Base-by-base conservation (phyloP, 2,888 invertebrate species). In the Seira musarum region DNA sequence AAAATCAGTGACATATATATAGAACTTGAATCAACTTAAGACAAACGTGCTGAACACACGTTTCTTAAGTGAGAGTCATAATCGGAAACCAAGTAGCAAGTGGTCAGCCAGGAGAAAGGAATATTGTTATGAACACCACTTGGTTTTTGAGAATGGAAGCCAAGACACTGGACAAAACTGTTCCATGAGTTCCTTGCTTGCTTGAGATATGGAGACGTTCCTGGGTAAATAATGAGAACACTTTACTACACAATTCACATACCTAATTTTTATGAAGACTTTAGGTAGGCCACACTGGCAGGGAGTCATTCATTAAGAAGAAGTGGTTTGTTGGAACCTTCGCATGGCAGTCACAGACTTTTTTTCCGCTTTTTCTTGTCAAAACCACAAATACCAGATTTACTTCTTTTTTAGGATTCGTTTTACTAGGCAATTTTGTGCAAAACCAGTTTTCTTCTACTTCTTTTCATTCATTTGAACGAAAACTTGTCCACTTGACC, bases 61-160 rank as follows among this genome's bases (percentile, higher is more conserved):
- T 15, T 22, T 24, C 13, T 8, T 30, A 24, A 60, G 57, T 1
- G 30, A 15, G 30, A 69, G 24, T 25, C 53, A 69, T 35, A 46
- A 61, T 30, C 76, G 40, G 70, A 77, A 66, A 67, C 66, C 21
- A 71, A 57, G 53, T 69, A 69, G 69, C 76, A 63, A 61, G 65
- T 77, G 60, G 77, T 70, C 77, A 57, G 76, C 21, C 65, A 40
- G 13, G 22, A 65, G 65, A 57, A 71, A 30, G 8, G 30, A 30
- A 30, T 30, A 30, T 8, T 30, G 30, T 30, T 30, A 30, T 30
- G 66, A 40, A 77, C 22, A 69, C 25, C 22, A 69, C 25, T 64
- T n/a, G 64, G 35, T 17, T 19, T 17, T 30, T 30, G 68, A 46
- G 53, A 49, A 53, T 76, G 69, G 66, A 69, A 69, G 69, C 30